Base-by-base conservation (phyloP, 1,140 invertebrate species). In the Zeugodacus cucurbitae region DNA sequence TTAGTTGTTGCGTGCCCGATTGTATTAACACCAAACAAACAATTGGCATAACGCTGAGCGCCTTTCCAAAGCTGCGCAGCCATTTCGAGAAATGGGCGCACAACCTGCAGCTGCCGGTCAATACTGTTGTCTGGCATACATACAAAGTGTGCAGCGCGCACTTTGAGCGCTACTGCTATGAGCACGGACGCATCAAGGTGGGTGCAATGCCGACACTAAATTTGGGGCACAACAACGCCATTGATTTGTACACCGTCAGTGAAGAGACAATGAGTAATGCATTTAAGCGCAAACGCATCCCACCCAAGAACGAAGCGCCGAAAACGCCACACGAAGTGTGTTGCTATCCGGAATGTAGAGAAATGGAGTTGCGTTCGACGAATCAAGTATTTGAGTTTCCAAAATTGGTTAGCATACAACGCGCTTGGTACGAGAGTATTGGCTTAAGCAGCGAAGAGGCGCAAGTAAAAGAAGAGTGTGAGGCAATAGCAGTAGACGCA, bases 181-280 rank as follows among this genome's bases (percentile, higher is more conserved):
- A 62, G 7, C 88, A 90, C 3, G 86, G 88, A 3, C 88, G 89
- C 0, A 48, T 89, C 0, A 87, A 89, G 1, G 37, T 86, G 10
- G 88, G 89, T 8, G 82, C 90, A 1, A 89, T 92, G 88, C 91
- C 91, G 54, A 92, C 91, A 0, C 32, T 92, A n/a, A 78, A 91
- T 1, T 58, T 92, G 74, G 91, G 91, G 0, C 91, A 92, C 26
- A 82, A 88, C 17, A 87, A 89, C 37, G 58, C 48, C 0, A 82
- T 85, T 6, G 89, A 92, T 59, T 89, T 89, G 20, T 85, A 59
- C 6, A 89, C 88, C 26, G 74, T 88, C 1, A 34, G 48, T 4
- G 85, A 87, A 41, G 74, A 82, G 26, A 14, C 41, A 26, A 82
- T 82, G 74, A 59, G 54, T 59, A 29, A 87, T 34, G 26, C 32